Percentiles rank a stretch among this genome's conserved stretches.
Evolutionary conservation across 2,113 vertebrate species (phyloP).

Genomic region (Pluvianellus socialis): DNA sequence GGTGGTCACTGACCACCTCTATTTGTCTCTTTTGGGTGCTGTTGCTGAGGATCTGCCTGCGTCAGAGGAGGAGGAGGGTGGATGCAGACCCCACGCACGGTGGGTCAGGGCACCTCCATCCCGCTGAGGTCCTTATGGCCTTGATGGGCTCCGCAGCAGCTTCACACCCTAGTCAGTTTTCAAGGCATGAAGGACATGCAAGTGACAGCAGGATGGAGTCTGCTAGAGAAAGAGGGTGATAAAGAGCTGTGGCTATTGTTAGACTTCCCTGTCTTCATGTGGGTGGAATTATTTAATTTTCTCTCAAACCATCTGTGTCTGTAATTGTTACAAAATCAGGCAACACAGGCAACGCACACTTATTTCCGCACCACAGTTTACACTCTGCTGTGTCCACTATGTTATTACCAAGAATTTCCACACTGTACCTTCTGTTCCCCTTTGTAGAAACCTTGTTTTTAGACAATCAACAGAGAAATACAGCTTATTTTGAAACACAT

Average conservation of each 20-base stretch:
- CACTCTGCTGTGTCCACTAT: not conserved
- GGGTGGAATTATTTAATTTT: conserved; percentile 5
- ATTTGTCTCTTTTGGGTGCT: not conserved
- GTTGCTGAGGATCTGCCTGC: not conserved
- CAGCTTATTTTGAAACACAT: not conserved
- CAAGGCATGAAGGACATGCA: not conserved
- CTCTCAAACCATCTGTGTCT: conserved; percentile 13
- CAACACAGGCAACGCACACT: not conserved
- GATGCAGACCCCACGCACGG: rapidly evolving
- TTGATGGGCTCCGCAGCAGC: not conserved
- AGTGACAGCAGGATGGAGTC: not conserved
- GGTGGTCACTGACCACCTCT: not conserved
- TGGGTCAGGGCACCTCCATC: not conserved
- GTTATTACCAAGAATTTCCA: not conserved
- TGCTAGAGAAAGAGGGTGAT: not conserved
- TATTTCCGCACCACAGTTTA: not conserved
- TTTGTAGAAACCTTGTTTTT: not conserved
- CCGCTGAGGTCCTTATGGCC: rapidly evolving
- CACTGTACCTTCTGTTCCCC: not conserved
- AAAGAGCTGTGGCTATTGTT: not conserved
- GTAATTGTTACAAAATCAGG: not conserved
- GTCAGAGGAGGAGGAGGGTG: not conserved
- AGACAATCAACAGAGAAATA: not conserved
- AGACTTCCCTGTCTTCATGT: not conserved
- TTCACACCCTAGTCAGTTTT: not conserved